phyloP scores from a whole-genome alignment of 1,140 invertebrate species.

The Lepidurus packardi region DNA sequence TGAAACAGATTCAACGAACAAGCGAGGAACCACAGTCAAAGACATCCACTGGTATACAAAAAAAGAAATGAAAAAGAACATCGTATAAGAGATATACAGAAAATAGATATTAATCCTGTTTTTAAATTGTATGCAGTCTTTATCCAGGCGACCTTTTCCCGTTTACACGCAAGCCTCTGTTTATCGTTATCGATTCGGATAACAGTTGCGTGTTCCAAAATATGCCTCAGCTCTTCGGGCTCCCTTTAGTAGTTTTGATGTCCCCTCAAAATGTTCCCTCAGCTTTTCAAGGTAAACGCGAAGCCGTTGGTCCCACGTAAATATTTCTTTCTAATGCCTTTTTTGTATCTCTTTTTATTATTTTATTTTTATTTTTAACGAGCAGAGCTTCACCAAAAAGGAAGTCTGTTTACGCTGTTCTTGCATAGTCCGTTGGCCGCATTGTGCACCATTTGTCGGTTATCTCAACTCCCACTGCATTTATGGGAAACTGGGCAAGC shows the following conservation, averaged over 20 bases:
- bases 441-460: constrained; percentile 86
- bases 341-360: not conserved
- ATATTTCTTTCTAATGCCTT: not conserved
- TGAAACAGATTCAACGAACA: constrained; percentile 59
- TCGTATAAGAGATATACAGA: not conserved
- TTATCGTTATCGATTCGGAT: constrained; percentile 90
- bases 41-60: constrained; percentile 63
- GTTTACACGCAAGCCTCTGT: constrained; percentile 84
- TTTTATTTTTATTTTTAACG: constrained; percentile 40
- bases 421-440: constrained; percentile 88
- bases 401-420: constrained; percentile 90
- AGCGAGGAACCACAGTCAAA: constrained; percentile 60
- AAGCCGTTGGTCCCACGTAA: constrained; percentile 21
- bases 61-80: not conserved
- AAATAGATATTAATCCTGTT: not conserved
- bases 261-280: constrained; percentile 84
- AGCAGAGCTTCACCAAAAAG: constrained; percentile 80
- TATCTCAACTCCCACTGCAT: constrained; percentile 73
- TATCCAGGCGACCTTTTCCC: constrained; percentile 90
- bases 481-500: constrained; percentile 86
- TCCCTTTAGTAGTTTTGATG: constrained; percentile 89
- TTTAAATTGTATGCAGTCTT: constrained; percentile 53
- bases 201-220: constrained; percentile 91
- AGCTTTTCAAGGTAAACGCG: constrained; percentile 64
- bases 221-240: constrained; percentile 86